A percentile compares a stretch with the other conserved stretches of the same genome.
These are phyloP conservation scores for Plecturocebus donacophilus DNA, from an alignment of 2,113 vertebrate genomes.

Conservation along the genomic window DNA sequence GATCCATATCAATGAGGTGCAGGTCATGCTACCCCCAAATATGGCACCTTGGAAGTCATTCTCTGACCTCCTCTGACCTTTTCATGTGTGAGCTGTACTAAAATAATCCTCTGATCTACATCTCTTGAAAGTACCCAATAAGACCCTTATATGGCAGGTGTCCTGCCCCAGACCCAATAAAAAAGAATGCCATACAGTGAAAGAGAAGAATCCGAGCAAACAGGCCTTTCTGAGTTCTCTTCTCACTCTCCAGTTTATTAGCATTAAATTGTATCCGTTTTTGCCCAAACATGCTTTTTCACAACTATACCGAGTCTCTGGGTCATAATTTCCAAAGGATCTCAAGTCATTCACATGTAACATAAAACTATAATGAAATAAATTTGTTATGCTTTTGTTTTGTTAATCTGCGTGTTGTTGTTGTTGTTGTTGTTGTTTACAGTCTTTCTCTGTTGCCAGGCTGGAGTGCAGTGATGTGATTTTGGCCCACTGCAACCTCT, in stretches of 20 bases:
- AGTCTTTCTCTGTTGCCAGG: no score
- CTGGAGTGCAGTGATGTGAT: no score
- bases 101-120: neutral
- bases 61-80: neutral
- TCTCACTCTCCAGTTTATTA: neutral
- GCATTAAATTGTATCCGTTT: neutral
- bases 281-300: neutral
- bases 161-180: neutral
- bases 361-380: neutral
- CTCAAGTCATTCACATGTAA: neutral
- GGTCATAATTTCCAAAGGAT: neutral
- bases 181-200: neutral
- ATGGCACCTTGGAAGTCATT: no score
- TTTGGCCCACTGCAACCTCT: no score
- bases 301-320: neutral
- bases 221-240: neutral
- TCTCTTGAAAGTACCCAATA: neutral
- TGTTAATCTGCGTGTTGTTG: neutral
- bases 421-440: neutral
- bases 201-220: neutral
- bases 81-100: neutral
- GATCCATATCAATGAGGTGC: neutral
- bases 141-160: neutral
- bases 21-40: no score
- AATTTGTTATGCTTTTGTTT: neutral